Evolutionary conservation across 1,140 invertebrate species (phyloP).

Genomic region (Ylistrum balloti): DNA sequence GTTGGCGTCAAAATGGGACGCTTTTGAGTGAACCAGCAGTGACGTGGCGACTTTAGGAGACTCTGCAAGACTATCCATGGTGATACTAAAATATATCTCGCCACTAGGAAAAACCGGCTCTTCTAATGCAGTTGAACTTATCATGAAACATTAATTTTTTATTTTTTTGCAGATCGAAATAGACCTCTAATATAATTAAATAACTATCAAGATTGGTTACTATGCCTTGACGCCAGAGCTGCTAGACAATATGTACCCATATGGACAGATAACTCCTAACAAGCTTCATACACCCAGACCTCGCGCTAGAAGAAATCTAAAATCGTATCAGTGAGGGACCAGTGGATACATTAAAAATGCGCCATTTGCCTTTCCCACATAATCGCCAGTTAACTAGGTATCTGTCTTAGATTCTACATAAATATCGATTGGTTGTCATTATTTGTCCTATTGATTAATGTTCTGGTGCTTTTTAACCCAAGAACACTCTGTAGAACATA

Average conservation of each 20-base stretch:
- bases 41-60: too few species aligned
- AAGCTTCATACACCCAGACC: background rate
- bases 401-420: background rate
- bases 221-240: background rate
- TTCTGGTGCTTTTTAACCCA: background rate
- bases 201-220: background rate
- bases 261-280: background rate
- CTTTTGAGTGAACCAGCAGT: too few species aligned
- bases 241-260: background rate
- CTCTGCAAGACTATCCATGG: too few species aligned
- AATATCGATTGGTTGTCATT: background rate
- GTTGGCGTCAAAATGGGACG: too few species aligned
- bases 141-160: constrained; percentile 26
- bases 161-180: constrained; percentile 34
- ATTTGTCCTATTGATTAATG: background rate
- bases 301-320: background rate
- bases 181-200: background rate
- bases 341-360: background rate
- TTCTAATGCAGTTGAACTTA: background rate
- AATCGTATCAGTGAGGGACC: background rate
- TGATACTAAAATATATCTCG: too few species aligned
- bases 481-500: background rate
- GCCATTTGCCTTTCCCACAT: background rate
- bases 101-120: background rate
- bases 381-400: background rate